These are phyloP conservation scores for Meteorus cinctellus DNA, from an alignment of 2,888 invertebrate species.

Conservation along the genomic window DNA sequence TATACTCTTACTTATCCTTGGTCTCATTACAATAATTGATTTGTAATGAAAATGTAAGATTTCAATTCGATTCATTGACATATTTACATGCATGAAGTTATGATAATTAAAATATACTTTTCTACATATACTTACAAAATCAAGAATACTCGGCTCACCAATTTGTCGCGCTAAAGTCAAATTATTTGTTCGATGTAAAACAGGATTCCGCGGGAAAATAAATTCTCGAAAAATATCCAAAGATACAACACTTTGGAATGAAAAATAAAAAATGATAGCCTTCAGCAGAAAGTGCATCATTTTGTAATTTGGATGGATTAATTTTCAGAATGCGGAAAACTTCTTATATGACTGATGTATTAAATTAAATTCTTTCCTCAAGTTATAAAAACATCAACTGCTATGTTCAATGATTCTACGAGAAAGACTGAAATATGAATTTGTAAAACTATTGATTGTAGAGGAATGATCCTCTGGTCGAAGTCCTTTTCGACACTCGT, in stretches of 20 bases:
- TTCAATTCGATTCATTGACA: too few species aligned
- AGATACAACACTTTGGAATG: neutral
- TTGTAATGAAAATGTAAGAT: too few species aligned
- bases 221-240: neutral
- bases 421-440: neutral
- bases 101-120: neutral
- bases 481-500: neutral
- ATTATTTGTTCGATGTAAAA: neutral
- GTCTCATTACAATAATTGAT: too few species aligned
- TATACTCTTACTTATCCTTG: too few species aligned
- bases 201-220: neutral
- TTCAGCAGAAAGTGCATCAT: slow-evolving; percentile 2
- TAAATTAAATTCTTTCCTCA: neutral
- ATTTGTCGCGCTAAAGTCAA: neutral
- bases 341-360: neutral
- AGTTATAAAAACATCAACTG: too few species aligned
- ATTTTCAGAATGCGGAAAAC: neutral
- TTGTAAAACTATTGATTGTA: neutral
- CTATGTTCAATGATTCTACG: neutral
- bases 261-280: neutral
- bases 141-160: neutral
- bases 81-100: neutral
- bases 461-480: neutral
- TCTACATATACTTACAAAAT: neutral
- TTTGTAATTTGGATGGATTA: neutral